Conservation (phyloP, 2,888 invertebrate species). For the Sminthurides aquaticus region DNA sequence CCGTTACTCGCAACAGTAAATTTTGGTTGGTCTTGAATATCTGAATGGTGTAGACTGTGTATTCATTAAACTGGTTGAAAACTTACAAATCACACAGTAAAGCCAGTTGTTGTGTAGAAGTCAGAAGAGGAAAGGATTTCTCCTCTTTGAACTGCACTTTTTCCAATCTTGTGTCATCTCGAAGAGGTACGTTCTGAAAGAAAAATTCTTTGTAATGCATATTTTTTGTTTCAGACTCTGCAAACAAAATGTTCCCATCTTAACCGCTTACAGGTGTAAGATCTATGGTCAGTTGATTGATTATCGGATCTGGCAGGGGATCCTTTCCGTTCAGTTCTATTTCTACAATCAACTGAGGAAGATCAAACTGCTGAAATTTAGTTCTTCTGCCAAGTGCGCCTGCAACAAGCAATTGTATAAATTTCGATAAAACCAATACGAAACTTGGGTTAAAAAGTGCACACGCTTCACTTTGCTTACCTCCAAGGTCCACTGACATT, state of each 20-base stretch:
- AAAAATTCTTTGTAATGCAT: too few relatives aligned
- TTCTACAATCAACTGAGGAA: constrained; percentile 74
- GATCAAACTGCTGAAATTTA: constrained; percentile 70
- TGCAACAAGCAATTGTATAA: constrained; percentile 43
- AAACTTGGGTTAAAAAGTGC: background rate
- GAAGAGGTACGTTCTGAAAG: constrained; percentile 58
- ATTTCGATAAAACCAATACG: background rate
- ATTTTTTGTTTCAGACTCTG: too few relatives aligned
- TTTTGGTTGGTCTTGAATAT: too few relatives aligned
- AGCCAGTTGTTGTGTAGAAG: constrained; percentile 68
- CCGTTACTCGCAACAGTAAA: too few relatives aligned
- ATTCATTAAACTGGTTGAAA: too few relatives aligned
- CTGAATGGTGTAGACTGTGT: too few relatives aligned
- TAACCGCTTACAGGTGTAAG: too few relatives aligned
- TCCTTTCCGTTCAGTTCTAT: constrained; percentile 48
- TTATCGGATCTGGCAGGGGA: too few relatives aligned
- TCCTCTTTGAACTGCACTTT: constrained; percentile 63
- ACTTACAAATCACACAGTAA: constrained; percentile 68
- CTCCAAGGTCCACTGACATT: constrained; percentile 62
- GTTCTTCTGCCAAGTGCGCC: constrained; percentile 85
- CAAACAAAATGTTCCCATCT: background rate
- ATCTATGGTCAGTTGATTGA: too few relatives aligned
- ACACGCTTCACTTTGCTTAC: constrained; percentile 48
- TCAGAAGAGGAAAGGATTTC: constrained; percentile 53
- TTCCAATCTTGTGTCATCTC: constrained; percentile 81